Conservation (phyloP, 2,888 invertebrate genomes). For the Meiosimyza decipiens region DNA sequence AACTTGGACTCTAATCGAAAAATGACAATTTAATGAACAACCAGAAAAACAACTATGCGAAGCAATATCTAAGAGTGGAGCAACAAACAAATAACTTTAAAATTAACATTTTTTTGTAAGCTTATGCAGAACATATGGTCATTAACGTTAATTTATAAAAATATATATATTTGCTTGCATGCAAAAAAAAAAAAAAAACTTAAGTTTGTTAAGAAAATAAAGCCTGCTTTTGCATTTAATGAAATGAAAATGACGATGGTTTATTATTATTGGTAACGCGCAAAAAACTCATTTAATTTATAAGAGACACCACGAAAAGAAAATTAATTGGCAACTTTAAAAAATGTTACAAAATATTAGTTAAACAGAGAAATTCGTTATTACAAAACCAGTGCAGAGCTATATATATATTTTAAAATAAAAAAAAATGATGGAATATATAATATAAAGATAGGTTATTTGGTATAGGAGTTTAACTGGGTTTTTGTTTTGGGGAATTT, state of each 20-base stretch:
- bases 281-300: slow-evolving; percentile 14
- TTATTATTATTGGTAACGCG: slow-evolving; percentile 5
- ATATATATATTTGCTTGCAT: no score
- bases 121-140: no score
- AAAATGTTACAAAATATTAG: slow-evolving; percentile 30
- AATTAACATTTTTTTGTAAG: neutral
- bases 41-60: slow-evolving; percentile 2
- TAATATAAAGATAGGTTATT: slow-evolving; percentile 37
- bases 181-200: no score
- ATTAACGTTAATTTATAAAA: no score
- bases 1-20: slow-evolving; percentile 14
- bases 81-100: neutral
- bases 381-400: slow-evolving; percentile 67
- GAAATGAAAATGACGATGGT: slow-evolving; percentile 20
- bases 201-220: no score
- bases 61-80: neutral
- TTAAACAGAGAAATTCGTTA: slow-evolving; percentile 31
- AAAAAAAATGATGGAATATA: slow-evolving; percentile 48
- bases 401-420: slow-evolving; percentile 53
- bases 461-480: slow-evolving; percentile 2
- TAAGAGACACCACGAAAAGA: slow-evolving; percentile 7
- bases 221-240: neutral
- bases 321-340: slow-evolving; percentile 26
- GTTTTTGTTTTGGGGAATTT: neutral
- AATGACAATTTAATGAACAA: neutral